phyloP scores from a whole-genome alignment of 1,140 invertebrate genomes.

The Neotoxoptera formosana region DNA sequence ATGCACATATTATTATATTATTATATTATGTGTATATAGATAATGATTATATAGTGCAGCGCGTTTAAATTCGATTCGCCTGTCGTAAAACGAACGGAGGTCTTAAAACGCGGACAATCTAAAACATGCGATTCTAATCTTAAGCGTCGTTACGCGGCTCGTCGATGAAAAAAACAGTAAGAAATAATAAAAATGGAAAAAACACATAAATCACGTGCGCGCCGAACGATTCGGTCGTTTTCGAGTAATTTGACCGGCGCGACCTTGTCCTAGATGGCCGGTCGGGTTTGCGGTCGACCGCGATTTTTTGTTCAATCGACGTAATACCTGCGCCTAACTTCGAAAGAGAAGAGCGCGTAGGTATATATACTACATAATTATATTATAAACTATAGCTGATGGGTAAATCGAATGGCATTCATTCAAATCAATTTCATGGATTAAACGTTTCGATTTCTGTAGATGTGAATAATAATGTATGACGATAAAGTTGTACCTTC shows the following conservation, averaged over 20 bases:
- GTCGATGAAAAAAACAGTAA: background rate
- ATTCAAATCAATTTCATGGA: background rate
- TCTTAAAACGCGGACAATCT: conserved; percentile 18
- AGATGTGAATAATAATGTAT: background rate
- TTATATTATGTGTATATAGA: background rate
- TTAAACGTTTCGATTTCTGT: background rate
- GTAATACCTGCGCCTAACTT: background rate
- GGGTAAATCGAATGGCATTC: background rate
- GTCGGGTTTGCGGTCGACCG: background rate
- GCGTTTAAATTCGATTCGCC: conserved; percentile 7
- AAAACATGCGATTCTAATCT: conserved; percentile 23
- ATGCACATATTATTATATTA: no score
- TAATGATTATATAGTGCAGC: background rate
- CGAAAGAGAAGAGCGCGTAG: background rate
- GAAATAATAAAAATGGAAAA: background rate
- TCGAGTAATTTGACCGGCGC: conserved; percentile 2
- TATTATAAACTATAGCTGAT: background rate
- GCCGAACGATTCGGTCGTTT: background rate
- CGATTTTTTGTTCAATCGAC: conserved; percentile 3
- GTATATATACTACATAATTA: background rate
- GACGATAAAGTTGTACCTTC: background rate
- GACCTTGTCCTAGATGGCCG: conserved; percentile 6
- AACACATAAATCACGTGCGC: background rate
- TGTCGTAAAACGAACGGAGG: background rate
- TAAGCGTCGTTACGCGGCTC: background rate